Conservation (phyloP, 2,113 vertebrate genomes). For the Toxotes chatareus region DNA sequence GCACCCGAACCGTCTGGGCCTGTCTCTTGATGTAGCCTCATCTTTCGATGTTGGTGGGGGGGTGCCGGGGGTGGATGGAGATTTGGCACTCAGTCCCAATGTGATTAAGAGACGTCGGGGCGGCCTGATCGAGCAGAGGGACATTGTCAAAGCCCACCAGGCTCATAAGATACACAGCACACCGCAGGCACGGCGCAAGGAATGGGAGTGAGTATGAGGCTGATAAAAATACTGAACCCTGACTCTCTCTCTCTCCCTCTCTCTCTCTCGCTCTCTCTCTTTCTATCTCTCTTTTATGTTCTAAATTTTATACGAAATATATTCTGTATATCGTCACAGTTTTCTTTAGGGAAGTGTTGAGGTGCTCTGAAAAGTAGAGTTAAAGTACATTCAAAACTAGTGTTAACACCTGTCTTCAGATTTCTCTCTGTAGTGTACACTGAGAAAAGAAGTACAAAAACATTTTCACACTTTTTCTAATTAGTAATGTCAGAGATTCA, state of each 20-base stretch:
- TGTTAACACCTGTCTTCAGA: neutral
- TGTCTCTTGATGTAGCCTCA: constrained; percentile 79
- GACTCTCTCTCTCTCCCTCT: neutral
- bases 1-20: constrained; percentile 72
- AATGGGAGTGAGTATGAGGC: constrained; percentile 95
- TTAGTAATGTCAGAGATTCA: neutral
- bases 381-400: neutral
- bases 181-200: constrained; percentile 94
- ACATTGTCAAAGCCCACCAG: constrained; percentile 96
- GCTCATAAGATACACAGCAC: constrained; percentile 99
- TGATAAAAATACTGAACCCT: neutral
- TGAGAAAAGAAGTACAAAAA: neutral
- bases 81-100: constrained; percentile 89
- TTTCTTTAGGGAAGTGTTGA: neutral
- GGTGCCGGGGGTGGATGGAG: constrained; percentile 77
- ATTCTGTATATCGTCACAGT: neutral
- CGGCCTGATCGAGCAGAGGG: constrained; percentile 94
- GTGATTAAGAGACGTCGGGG: constrained; percentile 93
- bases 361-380: neutral
- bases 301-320: constrained; percentile 1
- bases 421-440: neutral
- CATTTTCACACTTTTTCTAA: neutral
- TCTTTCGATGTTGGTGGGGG: constrained; percentile 71
- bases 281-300: neutral
- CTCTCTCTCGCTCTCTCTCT: too few relatives aligned